Conservation (phyloP, 2,888 invertebrate species). For the Cantharis nigra region DNA sequence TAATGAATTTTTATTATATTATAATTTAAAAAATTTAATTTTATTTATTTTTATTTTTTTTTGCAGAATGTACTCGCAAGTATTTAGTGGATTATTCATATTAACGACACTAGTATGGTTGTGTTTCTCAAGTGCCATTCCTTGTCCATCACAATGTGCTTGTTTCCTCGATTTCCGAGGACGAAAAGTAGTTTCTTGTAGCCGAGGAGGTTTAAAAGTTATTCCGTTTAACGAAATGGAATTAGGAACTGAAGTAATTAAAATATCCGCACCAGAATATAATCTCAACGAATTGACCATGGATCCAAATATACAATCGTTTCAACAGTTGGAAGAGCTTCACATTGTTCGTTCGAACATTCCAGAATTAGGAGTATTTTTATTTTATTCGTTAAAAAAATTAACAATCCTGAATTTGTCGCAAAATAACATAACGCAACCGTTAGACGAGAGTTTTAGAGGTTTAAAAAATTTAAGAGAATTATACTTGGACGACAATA, state of each 20-base stretch:
- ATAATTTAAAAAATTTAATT: no score
- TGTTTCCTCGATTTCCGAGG: slow-evolving; percentile 63
- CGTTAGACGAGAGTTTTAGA: slow-evolving; percentile 74
- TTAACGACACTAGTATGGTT: slow-evolving; percentile 25
- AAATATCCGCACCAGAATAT: slow-evolving; percentile 68
- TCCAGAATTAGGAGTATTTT: slow-evolving; percentile 77
- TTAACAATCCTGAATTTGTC: slow-evolving; percentile 69
- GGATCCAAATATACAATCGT: slow-evolving; percentile 68
- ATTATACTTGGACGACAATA: slow-evolving; percentile 75
- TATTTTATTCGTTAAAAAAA: slow-evolving; percentile 73
- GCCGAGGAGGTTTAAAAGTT: slow-evolving; percentile 65
- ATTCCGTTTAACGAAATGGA: slow-evolving; percentile 69
- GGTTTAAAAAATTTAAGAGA: slow-evolving; percentile 73
- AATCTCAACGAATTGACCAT: slow-evolving; percentile 69
- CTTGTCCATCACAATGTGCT: slow-evolving; percentile 69
- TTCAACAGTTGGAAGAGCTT: slow-evolving; percentile 67
- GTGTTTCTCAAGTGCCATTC: slow-evolving; percentile 34
- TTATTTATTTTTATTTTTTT: slow-evolving; percentile 3
- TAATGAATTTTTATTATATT: not conserved
- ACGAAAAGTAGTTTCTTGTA: slow-evolving; percentile 64
- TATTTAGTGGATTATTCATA: slow-evolving; percentile 7
- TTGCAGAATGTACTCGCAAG: slow-evolving; percentile 22
- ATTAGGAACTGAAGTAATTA: slow-evolving; percentile 65
- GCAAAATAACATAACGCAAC: slow-evolving; percentile 75
- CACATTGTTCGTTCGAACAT: slow-evolving; percentile 78